These are phyloP conservation scores for Origma solitaria DNA, from an alignment of 2,113 vertebrate genomes.

Conservation along the genomic window DNA sequence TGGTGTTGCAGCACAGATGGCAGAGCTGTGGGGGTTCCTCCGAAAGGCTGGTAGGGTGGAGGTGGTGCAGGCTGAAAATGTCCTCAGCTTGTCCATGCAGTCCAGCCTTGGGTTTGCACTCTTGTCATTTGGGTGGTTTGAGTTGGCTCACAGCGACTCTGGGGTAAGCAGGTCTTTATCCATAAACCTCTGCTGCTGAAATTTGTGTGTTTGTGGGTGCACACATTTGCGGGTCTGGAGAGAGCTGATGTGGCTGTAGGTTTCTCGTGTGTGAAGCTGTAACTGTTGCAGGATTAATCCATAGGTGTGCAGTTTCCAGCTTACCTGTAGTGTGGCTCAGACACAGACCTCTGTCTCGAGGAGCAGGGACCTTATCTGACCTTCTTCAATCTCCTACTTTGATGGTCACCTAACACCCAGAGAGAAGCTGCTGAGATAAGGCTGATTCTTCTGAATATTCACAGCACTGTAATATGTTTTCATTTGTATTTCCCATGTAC, in stretches of 20 bases:
- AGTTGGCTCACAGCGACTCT: neutral
- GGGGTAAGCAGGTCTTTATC: neutral
- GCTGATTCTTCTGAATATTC: neutral
- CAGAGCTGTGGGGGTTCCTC: neutral
- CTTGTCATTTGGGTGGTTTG: rapidly evolving
- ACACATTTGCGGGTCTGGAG: neutral
- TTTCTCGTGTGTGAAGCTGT: neutral
- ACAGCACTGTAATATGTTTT: neutral
- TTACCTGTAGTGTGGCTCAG: neutral
- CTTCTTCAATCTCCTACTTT: neutral
- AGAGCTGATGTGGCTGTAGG: neutral
- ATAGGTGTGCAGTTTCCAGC: neutral
- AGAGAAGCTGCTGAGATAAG: neutral
- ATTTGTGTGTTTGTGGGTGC: neutral
- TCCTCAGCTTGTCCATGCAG: neutral
- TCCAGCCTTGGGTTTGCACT: neutral
- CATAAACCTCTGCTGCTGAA: neutral
- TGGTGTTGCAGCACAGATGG: neutral
- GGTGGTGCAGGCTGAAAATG: neutral
- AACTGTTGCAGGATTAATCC: neutral
- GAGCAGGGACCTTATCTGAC: neutral
- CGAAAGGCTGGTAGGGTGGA: neutral
- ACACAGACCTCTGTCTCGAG: neutral
- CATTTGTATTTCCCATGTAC: neutral
- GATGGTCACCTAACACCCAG: neutral